Evolutionary conservation across 2,113 vertebrate species (phyloP), one percentile per base, ranked within the genome.

Genomic region (Anolis carolinensis): DNA sequence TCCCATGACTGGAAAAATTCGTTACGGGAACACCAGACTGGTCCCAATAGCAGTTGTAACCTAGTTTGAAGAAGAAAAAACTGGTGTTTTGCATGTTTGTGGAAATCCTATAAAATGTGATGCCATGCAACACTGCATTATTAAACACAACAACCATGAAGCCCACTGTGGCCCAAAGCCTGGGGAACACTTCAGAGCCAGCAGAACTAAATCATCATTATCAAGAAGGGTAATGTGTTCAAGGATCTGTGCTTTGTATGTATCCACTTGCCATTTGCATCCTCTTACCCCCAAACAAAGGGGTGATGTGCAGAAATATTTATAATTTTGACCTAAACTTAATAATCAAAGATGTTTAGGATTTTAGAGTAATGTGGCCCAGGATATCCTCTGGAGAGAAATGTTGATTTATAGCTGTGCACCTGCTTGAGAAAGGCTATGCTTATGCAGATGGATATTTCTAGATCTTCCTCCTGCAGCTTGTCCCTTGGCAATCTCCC

Each of bases 371-470:
- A 39, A 75, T 36, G 39, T 62, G 44, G 71, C 6, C n/a, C 71
- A 65, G 70, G 72, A 52, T 36, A 67, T 67, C 59, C 63, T 81
- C 14, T n/a, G 44, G 71, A 81, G 59, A 67, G 71, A 36, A 55
- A 86, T 81, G 34, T 67, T 86, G 85, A 74, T 86, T 86, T 75
- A 52, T 75, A 81, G 79, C 79, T 81, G 44, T 75, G 78, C 85
- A 86, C 79, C 79, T 86, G 85, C 70, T 86, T 75, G 71, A 59
- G 13, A 67, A 36, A 62, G n/a, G 67, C 68, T 72, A 79, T 72
- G 84, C 70, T 81, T 74, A 81, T 81, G 79, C 55, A 2, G 71
- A 86, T 74, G 78, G 78, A 34, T 86, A 81, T 81, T 86, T 86
- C 78, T 81, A 86, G 78, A 74, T 34, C 70, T 74, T 75, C 85